Evolutionary conservation across 2,797 vertebrate genomes (phyloP).

Genomic region (Microctenopoma stevenorrisi): DNA sequence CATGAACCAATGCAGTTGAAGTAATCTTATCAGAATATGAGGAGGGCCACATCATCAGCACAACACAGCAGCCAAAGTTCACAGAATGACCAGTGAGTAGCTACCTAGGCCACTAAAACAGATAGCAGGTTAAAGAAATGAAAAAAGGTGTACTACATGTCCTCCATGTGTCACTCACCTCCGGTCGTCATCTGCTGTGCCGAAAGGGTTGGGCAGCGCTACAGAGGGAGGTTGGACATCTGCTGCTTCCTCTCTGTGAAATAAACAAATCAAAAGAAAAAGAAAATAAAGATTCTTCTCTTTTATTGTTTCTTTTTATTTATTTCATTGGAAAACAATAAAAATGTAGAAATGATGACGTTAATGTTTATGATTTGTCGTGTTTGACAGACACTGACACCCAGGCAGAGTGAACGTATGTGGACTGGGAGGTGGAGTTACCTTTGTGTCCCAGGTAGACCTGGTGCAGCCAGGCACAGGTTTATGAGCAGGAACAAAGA

Average conservation of each 20-base stretch:
- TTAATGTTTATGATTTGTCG: background rate
- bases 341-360: background rate
- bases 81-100: conserved; percentile 18
- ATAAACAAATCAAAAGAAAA: background rate
- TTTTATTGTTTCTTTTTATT: background rate
- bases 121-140: background rate
- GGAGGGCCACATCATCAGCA: conserved; percentile 39
- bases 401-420: background rate
- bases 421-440: conserved; percentile 14
- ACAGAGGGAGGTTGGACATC: conserved; percentile 14
- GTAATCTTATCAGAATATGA: conserved; percentile 59
- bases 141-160: too few relatives aligned
- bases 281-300: background rate
- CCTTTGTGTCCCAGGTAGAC: conserved; percentile 62
- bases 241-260: conserved; percentile 51
- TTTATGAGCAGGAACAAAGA: conserved; percentile 56
- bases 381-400: background rate
- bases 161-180: conserved; percentile 56
- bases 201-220: conserved; percentile 76
- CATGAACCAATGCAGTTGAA: conserved; percentile 4
- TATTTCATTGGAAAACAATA: too few relatives aligned
- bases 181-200: conserved; percentile 71
- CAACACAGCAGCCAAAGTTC: conserved; percentile 66
- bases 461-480: conserved; percentile 69
- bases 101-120: conserved; percentile 13